Evolutionary conservation across 1,140 invertebrate genomes (phyloP), one percentile per base, ranked within the genome.

Genomic region (Popillia japonica): DNA sequence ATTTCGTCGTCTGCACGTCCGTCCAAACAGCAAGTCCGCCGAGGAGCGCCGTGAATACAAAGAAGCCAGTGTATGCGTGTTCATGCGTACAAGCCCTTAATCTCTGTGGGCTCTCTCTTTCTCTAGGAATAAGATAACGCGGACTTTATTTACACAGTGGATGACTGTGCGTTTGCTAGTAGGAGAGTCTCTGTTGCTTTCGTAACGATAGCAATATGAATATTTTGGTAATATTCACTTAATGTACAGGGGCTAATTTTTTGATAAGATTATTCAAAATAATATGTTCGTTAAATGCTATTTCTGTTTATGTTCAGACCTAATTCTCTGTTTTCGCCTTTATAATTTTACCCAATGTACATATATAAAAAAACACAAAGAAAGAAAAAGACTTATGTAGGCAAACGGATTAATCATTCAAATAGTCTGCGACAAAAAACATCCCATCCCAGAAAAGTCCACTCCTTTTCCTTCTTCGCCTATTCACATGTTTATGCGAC

Each of bases 401-500:
- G 22, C 72, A 74, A 10, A 41, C 72, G 41, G 34, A 74, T 74
- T 74, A 74, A 74, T 74, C 72, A 14, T 20, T 74, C 40, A 74
- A 74, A 74, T 34, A 74, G 27, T 74, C 40, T 74, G 41, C 40
- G 41, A 74, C 72, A 74, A 74, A 74, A 34, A 74, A 41, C 40
- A 34, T 34, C 61, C 27, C 72, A 44, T 23, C 34, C 14, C 8
- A 42, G 40, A 74, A 41, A 74, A 34, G 72, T 74, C 72, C 72
- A 20, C 34, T 74, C 27, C 64, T 74, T 68, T 68, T 41, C 34
- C 72, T 6, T 74, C 41, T 74, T n/a, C 48, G 10, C 48, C 34
- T 44, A 42, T 74, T 74, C 72, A 74, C 34, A 20, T 74, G 40
- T 74, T 74, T 74, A 74, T 41, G 72, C 72, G 72, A 74, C 72